phyloP scores from a whole-genome alignment of 2,113 vertebrate species.

The Poecilia latipinna region DNA sequence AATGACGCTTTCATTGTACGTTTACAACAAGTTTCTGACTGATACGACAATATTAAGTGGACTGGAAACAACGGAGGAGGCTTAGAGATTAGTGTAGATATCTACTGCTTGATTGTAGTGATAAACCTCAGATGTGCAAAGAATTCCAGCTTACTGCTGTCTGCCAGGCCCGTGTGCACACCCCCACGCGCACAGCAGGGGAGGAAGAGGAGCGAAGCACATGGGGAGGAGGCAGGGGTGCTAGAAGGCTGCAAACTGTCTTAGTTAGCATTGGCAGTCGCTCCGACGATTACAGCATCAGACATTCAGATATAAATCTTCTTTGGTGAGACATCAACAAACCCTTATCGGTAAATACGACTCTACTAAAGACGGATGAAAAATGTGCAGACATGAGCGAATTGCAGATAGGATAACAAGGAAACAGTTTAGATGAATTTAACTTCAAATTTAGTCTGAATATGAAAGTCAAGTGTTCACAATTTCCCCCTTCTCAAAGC shows the following conservation, averaged over 20 bases:
- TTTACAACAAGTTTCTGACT: background rate
- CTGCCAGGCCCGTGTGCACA: background rate
- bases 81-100: background rate
- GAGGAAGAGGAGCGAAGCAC: background rate
- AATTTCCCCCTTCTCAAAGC: background rate
- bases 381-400: too few species aligned
- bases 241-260: background rate
- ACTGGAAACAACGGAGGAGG: background rate
- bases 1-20: background rate
- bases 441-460: too few species aligned
- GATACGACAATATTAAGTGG: background rate
- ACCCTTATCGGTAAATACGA: background rate
- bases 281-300: background rate
- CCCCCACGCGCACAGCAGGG: background rate
- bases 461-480: too few species aligned
- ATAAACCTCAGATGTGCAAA: background rate
- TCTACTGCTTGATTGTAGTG: background rate
- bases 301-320: background rate
- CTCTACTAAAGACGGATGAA: too few species aligned
- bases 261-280: background rate
- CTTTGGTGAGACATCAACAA: background rate
- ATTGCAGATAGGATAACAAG: too few species aligned
- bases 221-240: background rate
- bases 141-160: background rate
- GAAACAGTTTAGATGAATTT: too few species aligned